Percentiles rank a stretch among this genome's conserved stretches.
phyloP scores from a whole-genome alignment of 2,888 invertebrate genomes.

The Dioctria rufipes region DNA sequence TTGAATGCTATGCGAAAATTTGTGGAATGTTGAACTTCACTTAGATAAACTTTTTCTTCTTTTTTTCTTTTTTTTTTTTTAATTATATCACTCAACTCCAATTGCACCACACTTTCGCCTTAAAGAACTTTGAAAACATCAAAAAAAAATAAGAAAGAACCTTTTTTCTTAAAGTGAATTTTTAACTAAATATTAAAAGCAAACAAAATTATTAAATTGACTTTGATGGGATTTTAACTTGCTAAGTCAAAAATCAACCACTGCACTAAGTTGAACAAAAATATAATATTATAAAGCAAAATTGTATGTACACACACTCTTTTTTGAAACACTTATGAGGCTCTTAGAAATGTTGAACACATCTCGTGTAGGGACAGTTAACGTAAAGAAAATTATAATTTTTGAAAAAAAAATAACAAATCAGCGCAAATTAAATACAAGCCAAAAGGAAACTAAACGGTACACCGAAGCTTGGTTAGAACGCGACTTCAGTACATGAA shows the following conservation, averaged over 20 bases:
- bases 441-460: constrained; percentile 40
- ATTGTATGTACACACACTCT: no score
- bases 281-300: neutral
- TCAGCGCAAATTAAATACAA: constrained; percentile 29
- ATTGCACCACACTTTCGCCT: constrained; percentile 32
- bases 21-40: constrained; percentile 37
- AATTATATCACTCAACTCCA: constrained; percentile 37
- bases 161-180: no score
- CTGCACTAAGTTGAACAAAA: constrained; percentile 5
- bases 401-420: neutral
- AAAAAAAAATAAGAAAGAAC: neutral
- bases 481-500: constrained; percentile 66
- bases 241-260: constrained; percentile 12
- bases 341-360: no score
- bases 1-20: constrained; percentile 12
- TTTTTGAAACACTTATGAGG: no score
- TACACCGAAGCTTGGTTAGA: constrained; percentile 49
- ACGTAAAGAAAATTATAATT: neutral
- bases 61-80: no score
- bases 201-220: constrained; percentile 2
- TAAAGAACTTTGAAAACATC: neutral
- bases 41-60: constrained; percentile 1
- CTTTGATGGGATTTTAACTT: neutral
- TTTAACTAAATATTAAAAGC: neutral
- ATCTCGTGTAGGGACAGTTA: no score